Base-by-base conservation (phyloP, 37 sponge, comb jelly and placozoan species). In the Theonella swinhoei region DNA sequence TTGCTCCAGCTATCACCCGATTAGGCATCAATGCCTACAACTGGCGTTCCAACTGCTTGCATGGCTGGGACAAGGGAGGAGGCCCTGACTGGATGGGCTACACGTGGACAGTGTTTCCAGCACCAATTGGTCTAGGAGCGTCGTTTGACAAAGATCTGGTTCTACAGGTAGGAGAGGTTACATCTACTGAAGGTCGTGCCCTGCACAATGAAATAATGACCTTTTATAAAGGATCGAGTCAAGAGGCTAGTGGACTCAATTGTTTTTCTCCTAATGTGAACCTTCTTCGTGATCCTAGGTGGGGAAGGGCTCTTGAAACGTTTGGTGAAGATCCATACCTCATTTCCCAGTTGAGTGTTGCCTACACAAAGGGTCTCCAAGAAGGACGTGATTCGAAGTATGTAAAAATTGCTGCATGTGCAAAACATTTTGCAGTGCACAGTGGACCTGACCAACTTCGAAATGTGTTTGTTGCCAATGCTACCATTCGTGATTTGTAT, bases 211-310 rank as follows among this genome's bases (percentile, higher is more conserved):
- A 82, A n/a, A 87, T 81, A 74, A 73, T 87, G 40, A 61, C 41
- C 11, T 28, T 23, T 22, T 34, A 81, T 32, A 75, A 81, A 31
- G 88, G 88, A 5, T 39, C 75, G 26, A 87, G 88, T 38, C 72
- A 73, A 25, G 88, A 87, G 74, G 88, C 88, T 2, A 81, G 81
- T 40, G 88, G 79, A 19, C 68, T 87, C 19, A 87, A 82, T 81
- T 87, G 88, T 74, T 87, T 87, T 63, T 42, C 79, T n/a, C 88
- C 88, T n/a, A 87, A 87, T 42, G 88, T 87, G 20, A 87, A 87
- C 58, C 82, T 86, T 61, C 39, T 78, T 33, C 69, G 86, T 24
- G 86, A 85, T 42, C 86, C 86, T 29, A 39, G 86, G 2, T 85
- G 86, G 86, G 86, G 86, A 14, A 9, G 86, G 25, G 78, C 39